A percentile compares a stretch with the other conserved stretches of the same genome.
These are phyloP conservation scores for Anguilla japonica DNA, from an alignment of 2,113 vertebrate genomes.

Conservation along the genomic window DNA sequence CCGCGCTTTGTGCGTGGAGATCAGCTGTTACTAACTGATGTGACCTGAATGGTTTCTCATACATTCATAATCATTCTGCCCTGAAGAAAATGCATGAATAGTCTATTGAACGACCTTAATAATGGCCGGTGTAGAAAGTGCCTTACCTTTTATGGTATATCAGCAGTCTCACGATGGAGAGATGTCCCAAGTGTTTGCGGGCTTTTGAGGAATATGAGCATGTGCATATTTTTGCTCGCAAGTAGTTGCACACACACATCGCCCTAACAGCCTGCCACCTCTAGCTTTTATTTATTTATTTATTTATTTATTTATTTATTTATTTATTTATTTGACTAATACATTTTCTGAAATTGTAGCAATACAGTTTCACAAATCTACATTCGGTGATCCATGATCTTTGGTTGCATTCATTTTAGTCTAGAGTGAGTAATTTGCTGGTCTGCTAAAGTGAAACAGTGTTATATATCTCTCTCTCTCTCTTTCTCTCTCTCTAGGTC, in stretches of 20 bases:
- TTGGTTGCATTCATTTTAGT: neutral
- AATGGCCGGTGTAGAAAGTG: conserved; percentile 43
- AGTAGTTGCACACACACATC: neutral
- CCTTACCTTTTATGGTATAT: conserved; percentile 26
- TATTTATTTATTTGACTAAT: too few species aligned
- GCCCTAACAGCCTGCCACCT: too few species aligned
- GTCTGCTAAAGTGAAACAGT: neutral
- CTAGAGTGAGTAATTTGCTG: neutral
- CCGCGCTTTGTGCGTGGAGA: conserved; percentile 59
- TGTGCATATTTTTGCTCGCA: neutral
- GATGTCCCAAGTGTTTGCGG: neutral
- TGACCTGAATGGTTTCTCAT: conserved; percentile 67
- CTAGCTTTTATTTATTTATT: too few species aligned
- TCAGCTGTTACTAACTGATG: conserved; percentile 71
- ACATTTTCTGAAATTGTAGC: too few species aligned
- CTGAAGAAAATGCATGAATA: conserved; percentile 61
- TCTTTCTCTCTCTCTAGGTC: conserved; percentile 43
- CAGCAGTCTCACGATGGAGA: neutral
- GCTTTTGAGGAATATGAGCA: neutral
- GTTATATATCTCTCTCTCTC: neutral
- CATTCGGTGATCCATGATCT: neutral
- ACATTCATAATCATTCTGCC: conserved; percentile 45
- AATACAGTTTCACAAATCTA: too few species aligned
- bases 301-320: too few species aligned
- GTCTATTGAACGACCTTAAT: conserved; percentile 45